phyloP scores from a whole-genome alignment of 92 coral and sea anemone genomes.

The Siderastrea siderea region DNA sequence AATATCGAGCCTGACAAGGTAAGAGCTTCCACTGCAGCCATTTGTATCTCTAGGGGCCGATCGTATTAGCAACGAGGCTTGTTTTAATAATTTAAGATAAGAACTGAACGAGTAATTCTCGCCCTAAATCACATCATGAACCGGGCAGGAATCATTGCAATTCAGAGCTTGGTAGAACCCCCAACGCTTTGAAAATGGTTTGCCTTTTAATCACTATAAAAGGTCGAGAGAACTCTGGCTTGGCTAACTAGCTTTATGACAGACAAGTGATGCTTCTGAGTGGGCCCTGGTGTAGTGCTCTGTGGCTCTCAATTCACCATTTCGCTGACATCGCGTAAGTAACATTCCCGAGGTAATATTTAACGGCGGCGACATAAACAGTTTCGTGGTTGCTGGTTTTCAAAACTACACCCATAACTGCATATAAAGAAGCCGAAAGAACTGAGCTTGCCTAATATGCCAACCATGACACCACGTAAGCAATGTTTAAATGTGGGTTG shows the following conservation, averaged over 20 bases:
- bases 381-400: too few species aligned
- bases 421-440: too few species aligned
- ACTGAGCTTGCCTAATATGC: too few species aligned
- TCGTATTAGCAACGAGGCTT: neutral
- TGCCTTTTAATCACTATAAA: constrained; percentile 6
- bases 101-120: neutral
- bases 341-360: too few species aligned
- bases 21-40: neutral
- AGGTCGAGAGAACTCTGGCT: constrained; percentile 10
- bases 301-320: too few species aligned
- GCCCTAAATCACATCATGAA: neutral
- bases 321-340: too few species aligned
- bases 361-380: too few species aligned
- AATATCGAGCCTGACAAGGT: constrained; percentile 3
- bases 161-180: constrained; percentile 7
- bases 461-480: too few species aligned
- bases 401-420: too few species aligned
- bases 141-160: neutral
- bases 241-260: neutral
- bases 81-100: too few species aligned
- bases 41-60: neutral
- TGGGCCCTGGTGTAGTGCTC: too few species aligned
- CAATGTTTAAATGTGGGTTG: too few species aligned
- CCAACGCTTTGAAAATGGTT: constrained; percentile 22
- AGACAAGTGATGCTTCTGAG: neutral